Conservation (phyloP, 2,888 invertebrate genomes). For the Epistrophella euchroma region DNA sequence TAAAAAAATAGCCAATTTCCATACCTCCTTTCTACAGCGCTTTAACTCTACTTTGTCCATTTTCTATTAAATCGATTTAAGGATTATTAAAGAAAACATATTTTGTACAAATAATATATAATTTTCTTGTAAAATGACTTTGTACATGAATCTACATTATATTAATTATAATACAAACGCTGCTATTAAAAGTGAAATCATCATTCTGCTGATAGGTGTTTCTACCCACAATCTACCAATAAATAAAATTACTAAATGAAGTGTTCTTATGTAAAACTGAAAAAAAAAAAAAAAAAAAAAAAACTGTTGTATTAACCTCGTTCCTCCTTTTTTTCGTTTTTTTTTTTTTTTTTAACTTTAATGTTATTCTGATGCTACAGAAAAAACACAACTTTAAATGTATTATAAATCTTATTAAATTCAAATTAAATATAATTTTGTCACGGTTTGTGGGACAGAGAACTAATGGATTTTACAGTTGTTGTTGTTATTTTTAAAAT, state of each 20-base stretch:
- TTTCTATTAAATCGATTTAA: too few relatives aligned
- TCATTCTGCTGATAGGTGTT: constrained; percentile 19
- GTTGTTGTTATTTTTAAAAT: constrained; percentile 50
- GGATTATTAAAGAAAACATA: too few relatives aligned
- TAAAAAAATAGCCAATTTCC: too few relatives aligned
- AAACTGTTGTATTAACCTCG: constrained; percentile 12
- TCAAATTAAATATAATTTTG: constrained; percentile 70
- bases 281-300: not conserved
- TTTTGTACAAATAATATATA: not conserved
- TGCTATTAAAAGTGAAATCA: constrained; percentile 23
- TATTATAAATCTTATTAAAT: constrained; percentile 65
- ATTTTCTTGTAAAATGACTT: not conserved
- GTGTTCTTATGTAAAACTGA: not conserved
- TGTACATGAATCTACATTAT: not conserved
- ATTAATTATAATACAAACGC: not conserved
- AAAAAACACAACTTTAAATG: constrained; percentile 30
- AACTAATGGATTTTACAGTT: constrained; percentile 56
- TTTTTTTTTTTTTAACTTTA: not conserved
- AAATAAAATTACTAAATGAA: not conserved
- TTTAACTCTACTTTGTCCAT: too few relatives aligned
- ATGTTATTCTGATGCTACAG: constrained; percentile 17
- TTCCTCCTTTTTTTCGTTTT: not conserved
- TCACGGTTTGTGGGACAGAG: constrained; percentile 60
- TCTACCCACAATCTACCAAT: constrained; percentile 8
- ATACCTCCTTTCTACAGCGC: too few relatives aligned